Percentiles rank a stretch among this genome's conserved stretches.
These are phyloP conservation scores for Enteromius afrohamiltoni DNA, from an alignment of 2,797 vertebrate genomes.

Conservation along the genomic window DNA sequence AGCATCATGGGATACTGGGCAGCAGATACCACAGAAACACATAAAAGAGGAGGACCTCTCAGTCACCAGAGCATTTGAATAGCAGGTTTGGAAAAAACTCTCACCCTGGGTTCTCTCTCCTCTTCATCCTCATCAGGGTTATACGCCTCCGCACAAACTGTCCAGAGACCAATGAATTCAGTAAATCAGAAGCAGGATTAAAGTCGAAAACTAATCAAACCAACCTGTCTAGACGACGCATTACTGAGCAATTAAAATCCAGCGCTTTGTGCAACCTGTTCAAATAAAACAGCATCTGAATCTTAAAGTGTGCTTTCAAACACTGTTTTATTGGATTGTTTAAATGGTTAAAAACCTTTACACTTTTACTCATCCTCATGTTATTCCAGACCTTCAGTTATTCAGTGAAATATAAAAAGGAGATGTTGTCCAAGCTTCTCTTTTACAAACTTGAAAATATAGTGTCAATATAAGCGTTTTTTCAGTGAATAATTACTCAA, in stretches of 20 bases:
- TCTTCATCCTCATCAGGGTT: conserved; percentile 99
- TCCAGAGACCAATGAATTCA: conserved; percentile 29
- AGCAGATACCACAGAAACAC: conserved; percentile 2
- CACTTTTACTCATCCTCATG: not conserved
- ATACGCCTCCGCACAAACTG: conserved; percentile 97
- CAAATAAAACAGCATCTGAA: not conserved
- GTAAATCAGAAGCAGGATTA: conserved; percentile 20
- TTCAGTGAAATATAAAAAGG: not conserved
- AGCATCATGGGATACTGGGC: conserved; percentile 24
- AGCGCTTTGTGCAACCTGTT: not conserved
- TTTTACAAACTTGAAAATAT: not conserved
- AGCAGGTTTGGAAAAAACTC: conserved; percentile 26
- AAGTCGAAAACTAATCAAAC: not conserved
- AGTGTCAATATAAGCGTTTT: not conserved
- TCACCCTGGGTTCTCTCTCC: conserved; percentile 92
- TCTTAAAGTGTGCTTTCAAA: not conserved
- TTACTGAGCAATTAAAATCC: not conserved
- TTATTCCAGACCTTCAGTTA: not conserved
- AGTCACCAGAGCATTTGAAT: not conserved
- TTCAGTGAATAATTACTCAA: not conserved
- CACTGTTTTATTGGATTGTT: not conserved
- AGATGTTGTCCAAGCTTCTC: not conserved
- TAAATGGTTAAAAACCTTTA: not conserved
- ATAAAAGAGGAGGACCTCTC: not conserved
- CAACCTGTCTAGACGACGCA: conserved; percentile 24